Base-by-base conservation (phyloP, 2,888 invertebrate species). In the Anaspis maculata region DNA sequence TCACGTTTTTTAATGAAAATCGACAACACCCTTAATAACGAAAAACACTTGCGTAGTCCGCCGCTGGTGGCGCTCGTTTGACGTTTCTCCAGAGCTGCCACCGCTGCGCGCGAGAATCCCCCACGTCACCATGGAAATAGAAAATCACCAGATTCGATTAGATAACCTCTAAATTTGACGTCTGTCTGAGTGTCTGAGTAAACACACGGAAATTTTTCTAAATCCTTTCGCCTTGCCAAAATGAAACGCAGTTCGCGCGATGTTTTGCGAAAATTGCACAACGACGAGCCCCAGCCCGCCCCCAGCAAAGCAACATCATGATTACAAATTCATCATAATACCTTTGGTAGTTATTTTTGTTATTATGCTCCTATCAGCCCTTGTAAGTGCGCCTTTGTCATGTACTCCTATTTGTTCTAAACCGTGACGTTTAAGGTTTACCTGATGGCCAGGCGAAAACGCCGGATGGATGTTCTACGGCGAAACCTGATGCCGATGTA, bases 401-500 rank as follows among this genome's bases (percentile, higher is more conserved):
- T n/a, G n/a, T 3, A n/a, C n/a, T n/a, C n/a, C n/a, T n/a, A n/a
- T n/a, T n/a, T n/a, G n/a, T 30, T 34, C 7, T 27, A 12, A n/a
- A 21, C 16, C 13, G 22, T 19, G 3, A 5, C 16, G 7, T 37
- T 40, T 5, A 16, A 74, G 74, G 70, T 73, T 15, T 64, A 72
- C 42, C 59, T 71, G 30, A 65, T 73, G 53, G 67, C 72, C 15
- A 69, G 70, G 48, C 62, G 69, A 36, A 67, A 74, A 48, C 68
- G 70, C 48, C 63, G 69, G 36, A 66, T 74, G 48, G 54, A 76
- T 46, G 66, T 69, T 41, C 59, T 80, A 21, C 66, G 78, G 26
- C 74, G 76, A 49, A 74, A 76, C 51, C 62, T 80, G 25, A 73
- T 80, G 70, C 77, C 76, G 10, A 61, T 79, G 48, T 81, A 81